Base-by-base conservation (phyloP, 2,888 invertebrate species). In the Thecophora atra region DNA sequence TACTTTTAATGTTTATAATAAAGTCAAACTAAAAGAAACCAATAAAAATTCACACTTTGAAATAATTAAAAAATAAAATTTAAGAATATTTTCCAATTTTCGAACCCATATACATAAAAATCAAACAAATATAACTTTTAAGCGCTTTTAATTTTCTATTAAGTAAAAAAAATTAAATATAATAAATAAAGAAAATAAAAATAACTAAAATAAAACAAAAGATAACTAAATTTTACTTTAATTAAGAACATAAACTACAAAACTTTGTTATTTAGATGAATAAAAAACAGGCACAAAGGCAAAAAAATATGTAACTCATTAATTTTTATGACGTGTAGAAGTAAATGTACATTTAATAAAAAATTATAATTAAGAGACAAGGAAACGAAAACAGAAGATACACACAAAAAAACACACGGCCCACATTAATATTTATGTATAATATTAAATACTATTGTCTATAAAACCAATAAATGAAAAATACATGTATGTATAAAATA, bases 241-340 rank as follows among this genome's bases (percentile, higher is more conserved):
- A n/a, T n/a, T n/a, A n/a, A n/a, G n/a, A n/a, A n/a, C n/a, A n/a
- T n/a, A 56, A 24, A 15, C 19, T 8, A 47, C 0, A 15, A 11
- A 47, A 47, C 17, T 17, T n/a, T 47, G 47, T 47, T 47, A 47
- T 47, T 47, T 47, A 47, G 47, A 47, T 47, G 47, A 47, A 47
- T 47, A n/a, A 47, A 47, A 5, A 47, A 15, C n/a, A n/a, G n/a
- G n/a, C n/a, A n/a, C n/a, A n/a, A n/a, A n/a, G n/a, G n/a, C n/a
- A 5, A 47, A n/a, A n/a, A 47, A 37, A 37, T 1, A 37, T 8
- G 11, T 37, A 37, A 37, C 11, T 37, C 6, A 47, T 47, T 5
- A 47, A 37, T 47, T 47, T 47, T 15, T 47, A 47, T 47, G 47
- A 1, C 15, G n/a, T n/a, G 4, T 47, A 47, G 47, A 47, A 47